Evolutionary conservation across 53 echinoderm and acorn worm species (phyloP), one percentile per base, ranked within the genome.

Genomic region (Glandiceps talaboti): DNA sequence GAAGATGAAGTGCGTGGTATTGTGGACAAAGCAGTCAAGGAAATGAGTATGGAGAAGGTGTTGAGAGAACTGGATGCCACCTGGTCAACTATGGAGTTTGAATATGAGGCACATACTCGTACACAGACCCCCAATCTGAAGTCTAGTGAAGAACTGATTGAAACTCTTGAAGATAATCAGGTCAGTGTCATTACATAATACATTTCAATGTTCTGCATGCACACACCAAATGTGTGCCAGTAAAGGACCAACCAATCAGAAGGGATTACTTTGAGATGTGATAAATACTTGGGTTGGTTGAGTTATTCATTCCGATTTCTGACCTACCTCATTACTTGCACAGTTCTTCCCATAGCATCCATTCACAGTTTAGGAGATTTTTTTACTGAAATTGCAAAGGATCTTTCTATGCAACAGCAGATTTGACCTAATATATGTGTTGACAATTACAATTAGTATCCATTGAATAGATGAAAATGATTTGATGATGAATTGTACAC

Each of bases 1-100:
- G 97, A 96, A 80, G 97, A 96, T 29, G 97, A 96, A 82, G 97
- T 96, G 45, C 93, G 97, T 32, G 90, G 90, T 90, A 96, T 96
- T 74, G 97, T 96, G 14, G 97, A 96, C 86, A 96, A 96, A 78
- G 97, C 97, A 31, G 97, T 96, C 81, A 96, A 96, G 87, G 97
- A 96, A 77, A 96, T 96, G 97, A 87, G 92, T 32, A 96, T 96
- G 97, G 97, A 96, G 97, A 96, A 96, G 81, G 97, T 96, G 0
- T 82, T 96, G 83, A 96, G 92, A 80, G 97, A 96, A 77, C 81
- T 96, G 82, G 89, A 96, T 84, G 84, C 89, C 77, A 96, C 97
- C 45, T 96, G 97, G 97, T 89, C 97, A 20, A 84, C 86, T 75
- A 96, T 96, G 97, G 97, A 96, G 83, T 96, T 96, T 91, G 97